These are phyloP conservation scores for Rhadina sibilatrix DNA, from an alignment of 2,113 vertebrate genomes.

Conservation along the genomic window DNA sequence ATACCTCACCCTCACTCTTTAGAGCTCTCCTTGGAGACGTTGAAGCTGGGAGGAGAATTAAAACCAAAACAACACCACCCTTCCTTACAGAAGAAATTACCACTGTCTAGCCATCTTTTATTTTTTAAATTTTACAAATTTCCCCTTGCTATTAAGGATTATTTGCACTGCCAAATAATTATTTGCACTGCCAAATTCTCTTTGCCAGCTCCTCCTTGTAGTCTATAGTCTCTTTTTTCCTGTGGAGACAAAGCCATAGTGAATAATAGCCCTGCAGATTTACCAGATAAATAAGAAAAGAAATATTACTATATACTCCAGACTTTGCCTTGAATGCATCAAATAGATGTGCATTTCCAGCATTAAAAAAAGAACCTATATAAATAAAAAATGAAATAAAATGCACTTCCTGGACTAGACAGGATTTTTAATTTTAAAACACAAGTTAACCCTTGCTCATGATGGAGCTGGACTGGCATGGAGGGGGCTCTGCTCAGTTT, in stretches of 20 bases:
- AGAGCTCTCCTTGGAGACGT: background rate
- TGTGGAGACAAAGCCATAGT: background rate
- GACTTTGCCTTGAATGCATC: background rate
- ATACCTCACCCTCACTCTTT: fast-evolving
- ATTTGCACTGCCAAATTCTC: background rate
- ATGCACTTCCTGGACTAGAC: background rate
- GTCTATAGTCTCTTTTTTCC: background rate
- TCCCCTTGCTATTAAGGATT: background rate
- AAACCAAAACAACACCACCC: background rate
- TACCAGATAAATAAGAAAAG: background rate
- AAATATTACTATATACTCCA: background rate
- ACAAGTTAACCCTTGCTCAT: background rate
- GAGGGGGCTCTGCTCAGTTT: background rate
- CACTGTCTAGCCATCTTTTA: background rate
- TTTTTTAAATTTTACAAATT: background rate
- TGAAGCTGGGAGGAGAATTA: background rate
- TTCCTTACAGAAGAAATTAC: background rate
- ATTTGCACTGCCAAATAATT: background rate
- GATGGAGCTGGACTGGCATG: background rate
- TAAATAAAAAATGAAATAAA: background rate
- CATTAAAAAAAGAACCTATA: background rate
- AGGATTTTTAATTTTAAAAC: background rate
- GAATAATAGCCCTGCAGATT: background rate
- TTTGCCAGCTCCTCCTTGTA: background rate
- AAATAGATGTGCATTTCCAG: background rate